These are phyloP conservation scores for Atta colombica DNA, from an alignment of 1,140 invertebrate genomes.

Conservation along the genomic window DNA sequence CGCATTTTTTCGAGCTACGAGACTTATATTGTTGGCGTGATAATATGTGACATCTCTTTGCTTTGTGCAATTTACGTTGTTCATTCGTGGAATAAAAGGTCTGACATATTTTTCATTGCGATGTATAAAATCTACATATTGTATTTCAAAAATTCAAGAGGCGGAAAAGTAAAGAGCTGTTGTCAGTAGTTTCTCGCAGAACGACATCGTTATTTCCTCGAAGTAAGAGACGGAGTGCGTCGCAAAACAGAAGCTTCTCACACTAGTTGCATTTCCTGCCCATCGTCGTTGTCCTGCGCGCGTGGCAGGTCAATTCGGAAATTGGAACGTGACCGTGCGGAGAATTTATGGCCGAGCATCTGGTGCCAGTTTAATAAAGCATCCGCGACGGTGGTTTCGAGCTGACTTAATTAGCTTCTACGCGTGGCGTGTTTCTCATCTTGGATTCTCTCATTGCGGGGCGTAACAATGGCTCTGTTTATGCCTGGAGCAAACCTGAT, in stretches of 20 bases:
- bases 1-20: background rate
- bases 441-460: constrained; percentile 41
- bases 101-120: background rate
- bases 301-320: constrained; percentile 69
- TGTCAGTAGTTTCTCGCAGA: constrained; percentile 1
- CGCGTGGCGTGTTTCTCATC: constrained; percentile 40
- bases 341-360: constrained; percentile 70
- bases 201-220: background rate
- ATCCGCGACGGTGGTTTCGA: constrained; percentile 66
- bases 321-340: constrained; percentile 70
- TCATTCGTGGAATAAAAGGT: constrained; percentile 9
- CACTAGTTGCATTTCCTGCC: constrained; percentile 70
- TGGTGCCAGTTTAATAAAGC: constrained; percentile 77
- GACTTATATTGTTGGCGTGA: background rate
- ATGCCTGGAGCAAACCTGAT: constrained; percentile 20
- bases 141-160: constrained; percentile 6
- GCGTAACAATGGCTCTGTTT: constrained; percentile 58
- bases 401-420: constrained; percentile 74
- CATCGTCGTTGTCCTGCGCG: constrained; percentile 29
- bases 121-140: background rate
- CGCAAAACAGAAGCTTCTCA: constrained; percentile 14
- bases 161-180: background rate
- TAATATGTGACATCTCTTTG: background rate
- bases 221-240: background rate
- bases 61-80: constrained; percentile 20